phyloP scores from a whole-genome alignment of 2,797 vertebrate species.

The Adrianichthys oophorus region DNA sequence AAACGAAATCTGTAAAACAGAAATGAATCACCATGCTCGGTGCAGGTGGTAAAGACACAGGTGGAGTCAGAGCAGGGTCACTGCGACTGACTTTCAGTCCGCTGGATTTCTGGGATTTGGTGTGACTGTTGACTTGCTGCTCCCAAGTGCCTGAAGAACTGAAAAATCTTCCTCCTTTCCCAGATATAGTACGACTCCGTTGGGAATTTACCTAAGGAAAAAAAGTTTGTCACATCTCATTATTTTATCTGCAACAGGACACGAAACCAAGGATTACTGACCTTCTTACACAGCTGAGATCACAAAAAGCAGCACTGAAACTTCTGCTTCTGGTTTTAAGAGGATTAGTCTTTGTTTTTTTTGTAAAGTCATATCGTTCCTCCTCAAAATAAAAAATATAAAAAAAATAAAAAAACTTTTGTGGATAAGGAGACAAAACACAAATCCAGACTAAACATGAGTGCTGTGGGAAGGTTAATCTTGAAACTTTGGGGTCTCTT shows the following conservation, averaged over 20 bases:
- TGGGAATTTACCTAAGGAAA: conserved; percentile 27
- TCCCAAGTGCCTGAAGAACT: conserved; percentile 47
- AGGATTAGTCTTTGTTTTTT: too few species aligned
- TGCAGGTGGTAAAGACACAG: neutral
- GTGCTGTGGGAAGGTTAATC: too few species aligned
- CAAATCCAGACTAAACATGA: too few species aligned
- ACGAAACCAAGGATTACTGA: neutral
- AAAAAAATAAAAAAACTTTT: too few species aligned
- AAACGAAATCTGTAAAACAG: conserved; percentile 2
- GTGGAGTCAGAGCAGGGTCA: conserved; percentile 53
- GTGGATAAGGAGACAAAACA: too few species aligned
- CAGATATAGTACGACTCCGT: conserved; percentile 43
- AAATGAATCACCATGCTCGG: conserved; percentile 32
- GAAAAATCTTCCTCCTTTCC: conserved; percentile 26
- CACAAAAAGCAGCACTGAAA: too few species aligned
- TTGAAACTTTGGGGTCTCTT: too few species aligned
- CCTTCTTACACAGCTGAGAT: too few species aligned
- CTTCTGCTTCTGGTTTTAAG: too few species aligned
- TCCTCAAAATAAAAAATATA: too few species aligned
- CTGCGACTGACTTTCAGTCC: conserved; percentile 61
- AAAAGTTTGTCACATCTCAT: neutral
- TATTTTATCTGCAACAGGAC: neutral
- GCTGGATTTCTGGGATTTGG: conserved; percentile 20
- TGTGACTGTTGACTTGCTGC: conserved; percentile 4
- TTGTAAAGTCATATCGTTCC: too few species aligned